phyloP scores from a whole-genome alignment of 1,140 invertebrate species.

The Ericerus pela region DNA sequence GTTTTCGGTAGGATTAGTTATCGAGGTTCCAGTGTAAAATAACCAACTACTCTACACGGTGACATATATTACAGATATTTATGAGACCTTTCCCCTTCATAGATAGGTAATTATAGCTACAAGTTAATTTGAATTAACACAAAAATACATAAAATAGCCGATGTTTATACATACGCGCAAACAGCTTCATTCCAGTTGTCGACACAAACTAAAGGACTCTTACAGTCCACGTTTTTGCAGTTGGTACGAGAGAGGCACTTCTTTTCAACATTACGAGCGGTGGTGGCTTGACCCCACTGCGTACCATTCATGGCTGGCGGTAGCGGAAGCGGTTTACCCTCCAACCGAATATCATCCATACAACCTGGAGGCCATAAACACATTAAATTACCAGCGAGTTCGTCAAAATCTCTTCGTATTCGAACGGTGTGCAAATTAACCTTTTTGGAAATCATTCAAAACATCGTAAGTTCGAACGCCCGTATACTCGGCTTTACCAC shows the following conservation, averaged over 20 bases:
- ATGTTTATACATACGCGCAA: constrained; percentile 82
- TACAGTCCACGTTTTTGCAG: constrained; percentile 79
- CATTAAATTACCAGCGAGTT: background rate
- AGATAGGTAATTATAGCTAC: too few species aligned
- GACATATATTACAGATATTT: too few species aligned
- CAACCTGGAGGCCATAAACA: constrained; percentile 40
- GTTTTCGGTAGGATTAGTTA: too few species aligned
- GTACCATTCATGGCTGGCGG: constrained; percentile 85
- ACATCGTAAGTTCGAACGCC: constrained; percentile 83
- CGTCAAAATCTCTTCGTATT: background rate
- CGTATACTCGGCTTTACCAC: constrained; percentile 87
- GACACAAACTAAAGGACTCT: constrained; percentile 84
- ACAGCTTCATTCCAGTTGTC: constrained; percentile 94
- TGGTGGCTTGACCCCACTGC: constrained; percentile 85
- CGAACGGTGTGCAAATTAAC: constrained; percentile 31
- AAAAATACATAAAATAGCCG: too few species aligned
- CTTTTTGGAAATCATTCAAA: constrained; percentile 88
- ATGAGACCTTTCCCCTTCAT: too few species aligned
- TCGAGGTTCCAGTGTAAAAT: too few species aligned
- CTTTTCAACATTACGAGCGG: constrained; percentile 74
- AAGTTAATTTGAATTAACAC: too few species aligned
- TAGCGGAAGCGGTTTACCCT: constrained; percentile 79
- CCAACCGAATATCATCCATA: constrained; percentile 69
- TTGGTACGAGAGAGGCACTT: constrained; percentile 88
- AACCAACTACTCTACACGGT: too few species aligned